Conservation (phyloP, 2,888 invertebrate genomes). For the Drymonia ruficornis region DNA sequence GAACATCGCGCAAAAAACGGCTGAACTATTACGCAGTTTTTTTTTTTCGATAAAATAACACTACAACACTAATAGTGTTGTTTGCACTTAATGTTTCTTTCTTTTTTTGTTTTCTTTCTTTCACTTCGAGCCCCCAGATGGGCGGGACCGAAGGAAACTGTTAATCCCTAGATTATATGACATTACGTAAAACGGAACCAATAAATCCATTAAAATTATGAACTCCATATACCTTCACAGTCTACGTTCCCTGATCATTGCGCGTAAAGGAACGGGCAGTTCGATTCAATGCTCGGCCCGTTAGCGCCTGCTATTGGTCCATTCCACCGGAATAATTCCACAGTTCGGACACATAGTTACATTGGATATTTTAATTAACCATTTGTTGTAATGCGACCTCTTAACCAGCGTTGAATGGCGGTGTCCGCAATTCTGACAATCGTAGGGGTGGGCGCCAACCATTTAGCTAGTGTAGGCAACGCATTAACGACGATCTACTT, state of each 20-base stretch:
- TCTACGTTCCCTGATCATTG: background rate
- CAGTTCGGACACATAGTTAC: constrained; percentile 14
- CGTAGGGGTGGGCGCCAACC: background rate
- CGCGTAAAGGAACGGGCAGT: constrained; percentile 10
- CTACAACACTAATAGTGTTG: too few species aligned
- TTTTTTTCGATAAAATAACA: too few species aligned
- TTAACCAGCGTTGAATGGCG: constrained; percentile 10
- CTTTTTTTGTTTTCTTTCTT: too few species aligned
- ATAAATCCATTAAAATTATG: too few species aligned
- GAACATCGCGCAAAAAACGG: too few species aligned
- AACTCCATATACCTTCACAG: constrained; percentile 13
- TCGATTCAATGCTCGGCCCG: constrained; percentile 12
- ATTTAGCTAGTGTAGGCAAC: constrained; percentile 2
- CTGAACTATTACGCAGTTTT: too few species aligned
- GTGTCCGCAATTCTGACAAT: constrained; percentile 8
- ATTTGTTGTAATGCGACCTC: constrained; percentile 21
- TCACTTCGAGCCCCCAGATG: too few species aligned
- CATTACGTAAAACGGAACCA: too few species aligned
- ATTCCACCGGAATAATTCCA: constrained; percentile 19
- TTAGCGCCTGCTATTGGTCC: constrained; percentile 17
- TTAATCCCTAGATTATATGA: too few species aligned
- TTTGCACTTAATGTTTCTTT: too few species aligned
- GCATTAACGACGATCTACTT: too few species aligned
- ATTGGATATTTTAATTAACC: constrained; percentile 34
- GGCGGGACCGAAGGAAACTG: too few species aligned